Conservation (phyloP, 2,797 vertebrate genomes). For the Acrocephalus scirpaceus region DNA sequence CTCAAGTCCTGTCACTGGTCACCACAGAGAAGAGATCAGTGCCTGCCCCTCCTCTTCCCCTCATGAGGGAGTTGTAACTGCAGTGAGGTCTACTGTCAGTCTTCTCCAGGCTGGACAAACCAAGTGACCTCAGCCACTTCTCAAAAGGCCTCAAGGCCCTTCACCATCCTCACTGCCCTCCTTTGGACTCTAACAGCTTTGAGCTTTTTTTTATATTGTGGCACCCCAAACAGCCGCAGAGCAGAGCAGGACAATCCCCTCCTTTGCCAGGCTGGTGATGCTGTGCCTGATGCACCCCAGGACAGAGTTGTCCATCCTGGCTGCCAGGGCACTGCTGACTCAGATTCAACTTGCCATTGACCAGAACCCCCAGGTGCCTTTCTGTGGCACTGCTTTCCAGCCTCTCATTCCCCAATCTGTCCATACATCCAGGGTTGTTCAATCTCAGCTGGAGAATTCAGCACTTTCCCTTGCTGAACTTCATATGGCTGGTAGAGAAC, state of each 20-base stretch:
- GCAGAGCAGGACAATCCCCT: neutral
- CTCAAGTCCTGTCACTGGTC: rapidly evolving
- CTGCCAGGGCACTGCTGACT: neutral
- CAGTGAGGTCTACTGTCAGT: rapidly evolving
- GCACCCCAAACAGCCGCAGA: neutral
- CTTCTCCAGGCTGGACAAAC: neutral
- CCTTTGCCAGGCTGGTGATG: rapidly evolving
- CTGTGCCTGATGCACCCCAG: neutral
- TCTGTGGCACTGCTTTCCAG: neutral
- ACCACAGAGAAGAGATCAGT: neutral
- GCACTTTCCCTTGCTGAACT: neutral
- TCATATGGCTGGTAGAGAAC: neutral
- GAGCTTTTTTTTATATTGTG: neutral
- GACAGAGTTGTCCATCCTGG: rapidly evolving
- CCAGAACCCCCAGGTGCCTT: rapidly evolving
- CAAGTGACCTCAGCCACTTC: neutral
- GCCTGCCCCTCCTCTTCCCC: no score
- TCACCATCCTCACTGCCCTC: rapidly evolving
- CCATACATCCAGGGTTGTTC: rapidly evolving
- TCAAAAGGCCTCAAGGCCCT: rapidly evolving
- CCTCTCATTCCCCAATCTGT: neutral
- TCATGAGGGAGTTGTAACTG: neutral
- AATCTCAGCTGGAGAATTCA: neutral
- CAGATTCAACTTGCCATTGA: rapidly evolving
- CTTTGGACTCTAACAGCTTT: no score